phyloP scores from a whole-genome alignment of 1,140 invertebrate genomes.

The Saccostrea glomerata region DNA sequence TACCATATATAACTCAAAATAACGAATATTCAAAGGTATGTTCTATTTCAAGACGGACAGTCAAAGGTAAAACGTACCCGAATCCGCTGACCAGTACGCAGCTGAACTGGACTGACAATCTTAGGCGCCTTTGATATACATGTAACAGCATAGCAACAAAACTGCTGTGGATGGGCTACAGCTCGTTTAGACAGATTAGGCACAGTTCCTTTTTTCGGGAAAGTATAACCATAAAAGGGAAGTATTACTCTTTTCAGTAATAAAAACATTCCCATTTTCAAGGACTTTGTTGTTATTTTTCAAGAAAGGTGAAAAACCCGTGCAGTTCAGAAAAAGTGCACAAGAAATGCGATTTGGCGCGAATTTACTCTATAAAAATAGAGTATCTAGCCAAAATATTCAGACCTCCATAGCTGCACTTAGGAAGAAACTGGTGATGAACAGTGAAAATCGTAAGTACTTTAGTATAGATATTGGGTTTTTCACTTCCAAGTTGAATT shows the following conservation, averaged over 20 bases:
- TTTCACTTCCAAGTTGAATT: background rate
- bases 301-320: background rate
- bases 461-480: background rate
- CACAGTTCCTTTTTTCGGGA: background rate
- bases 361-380: constrained; percentile 12
- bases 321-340: background rate
- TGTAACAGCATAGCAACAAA: no score
- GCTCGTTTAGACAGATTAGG: background rate
- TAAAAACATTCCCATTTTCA: background rate
- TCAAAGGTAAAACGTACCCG: no score
- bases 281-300: background rate
- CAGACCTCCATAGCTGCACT: background rate
- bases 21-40: no score
- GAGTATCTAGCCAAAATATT: background rate
- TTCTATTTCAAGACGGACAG: no score
- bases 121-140: no score
- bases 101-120: no score
- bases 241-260: no score
- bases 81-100: no score
- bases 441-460: background rate
- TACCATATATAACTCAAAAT: no score
- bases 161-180: no score
- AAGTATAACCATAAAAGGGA: no score
- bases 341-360: background rate
- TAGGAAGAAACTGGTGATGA: background rate